Evolutionary conservation across 2,888 invertebrate species (phyloP), one percentile per base, ranked within the genome.

Genomic region (Thyatira batis): DNA sequence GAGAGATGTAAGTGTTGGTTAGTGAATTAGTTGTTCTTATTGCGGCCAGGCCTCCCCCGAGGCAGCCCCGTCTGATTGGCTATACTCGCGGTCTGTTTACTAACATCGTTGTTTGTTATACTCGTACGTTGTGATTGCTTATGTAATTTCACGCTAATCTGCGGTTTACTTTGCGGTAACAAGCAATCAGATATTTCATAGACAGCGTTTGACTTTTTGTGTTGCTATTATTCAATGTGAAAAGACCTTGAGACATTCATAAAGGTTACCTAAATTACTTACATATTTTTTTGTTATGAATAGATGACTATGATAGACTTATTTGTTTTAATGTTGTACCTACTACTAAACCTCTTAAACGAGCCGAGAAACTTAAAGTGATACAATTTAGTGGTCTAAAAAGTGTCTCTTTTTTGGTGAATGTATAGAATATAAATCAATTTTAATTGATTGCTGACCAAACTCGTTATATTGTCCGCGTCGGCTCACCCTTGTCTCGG

Each of bases 71-170:
- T 25, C 20, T 46, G 25, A 46, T 46, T 46, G 13, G 25, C 23
- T 46, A 46, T 46, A 23, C 13, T 46, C 46, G 25, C 46, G 46
- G 25, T 46, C 46, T 13, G 46, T 17, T 46, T 46, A 27, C 13
- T 23, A 46, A 23, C 25, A 25, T 25, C 13, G 25, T 25, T 23
- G 23, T 45, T 46, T 25, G 25, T 46, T 45, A 2, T 11, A 23
- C 20, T n/a, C 45, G 20, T 3, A 30, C 30, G 30, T 33, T 39
- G 13, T 39, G 17, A 39, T 39, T 39, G 17, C 8, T 39, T 39
- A 39, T 39, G 13, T 39, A 39, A 39, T 39, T 39, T 39, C 39
- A 39, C 39, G 39, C 39, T 39, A 39, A 17, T 39, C 39, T 39
- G n/a, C 5, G 39, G 5, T 39, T 39, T 39, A 39, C 17, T 39